Percentiles rank a stretch among this genome's conserved stretches.
phyloP scores from a whole-genome alignment of 2,888 invertebrate species.

The Ornithoptera alexandrae region DNA sequence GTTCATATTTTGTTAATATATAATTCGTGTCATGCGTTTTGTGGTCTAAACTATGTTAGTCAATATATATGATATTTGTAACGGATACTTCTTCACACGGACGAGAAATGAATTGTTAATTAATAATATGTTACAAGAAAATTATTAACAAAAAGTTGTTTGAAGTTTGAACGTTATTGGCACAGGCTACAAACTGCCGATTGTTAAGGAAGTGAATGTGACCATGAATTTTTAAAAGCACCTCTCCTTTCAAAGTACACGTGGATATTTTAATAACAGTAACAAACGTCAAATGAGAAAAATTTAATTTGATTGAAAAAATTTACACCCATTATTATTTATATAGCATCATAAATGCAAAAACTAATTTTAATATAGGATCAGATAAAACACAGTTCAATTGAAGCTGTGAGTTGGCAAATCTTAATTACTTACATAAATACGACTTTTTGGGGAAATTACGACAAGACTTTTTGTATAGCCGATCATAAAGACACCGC shows the following conservation, averaged over 20 bases:
- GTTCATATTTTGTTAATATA: constrained; percentile 2
- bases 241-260: constrained; percentile 32
- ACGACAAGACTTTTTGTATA: not conserved
- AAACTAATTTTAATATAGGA: not conserved
- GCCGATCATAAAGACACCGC: not conserved
- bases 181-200: constrained; percentile 10
- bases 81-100: too few relatives aligned
- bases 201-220: constrained; percentile 53
- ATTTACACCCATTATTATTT: not conserved
- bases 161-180: not conserved
- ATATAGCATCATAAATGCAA: not conserved
- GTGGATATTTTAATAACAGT: not conserved
- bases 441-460: not conserved
- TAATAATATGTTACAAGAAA: not conserved
- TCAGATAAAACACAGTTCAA: not conserved
- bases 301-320: not conserved
- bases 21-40: not conserved
- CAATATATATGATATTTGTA: not conserved
- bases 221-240: constrained; percentile 40
- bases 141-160: constrained; percentile 1
- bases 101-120: not conserved
- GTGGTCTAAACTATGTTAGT: not conserved
- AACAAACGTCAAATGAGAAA: not conserved
- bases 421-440: not conserved
- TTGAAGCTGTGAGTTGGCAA: not conserved